Percentiles rank a stretch among this genome's conserved stretches.
phyloP scores from a whole-genome alignment of 2,113 vertebrate species.

The Thunnus maccoyii region DNA sequence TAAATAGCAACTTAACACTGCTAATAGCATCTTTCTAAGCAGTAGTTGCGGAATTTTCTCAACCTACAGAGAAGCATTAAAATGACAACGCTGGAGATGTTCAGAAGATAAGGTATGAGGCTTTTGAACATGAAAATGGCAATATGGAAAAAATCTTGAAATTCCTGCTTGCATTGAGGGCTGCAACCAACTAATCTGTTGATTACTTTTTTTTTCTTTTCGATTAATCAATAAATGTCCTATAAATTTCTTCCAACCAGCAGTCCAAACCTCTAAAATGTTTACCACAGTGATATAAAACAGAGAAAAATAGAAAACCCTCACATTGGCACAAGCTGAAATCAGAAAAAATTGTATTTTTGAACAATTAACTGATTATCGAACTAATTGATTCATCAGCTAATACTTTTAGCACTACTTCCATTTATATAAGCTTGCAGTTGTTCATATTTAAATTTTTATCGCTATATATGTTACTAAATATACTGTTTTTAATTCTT shows the following conservation, averaged over 20 bases:
- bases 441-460: neutral
- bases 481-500: neutral
- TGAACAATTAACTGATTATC: neutral
- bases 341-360: too few species aligned
- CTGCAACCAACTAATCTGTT: neutral
- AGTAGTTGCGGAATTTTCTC: conserved; percentile 11
- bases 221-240: too few species aligned
- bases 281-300: too few species aligned
- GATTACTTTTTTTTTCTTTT: too few species aligned
- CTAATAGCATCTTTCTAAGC: neutral
- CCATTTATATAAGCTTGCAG: neutral
- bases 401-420: neutral
- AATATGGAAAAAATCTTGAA: neutral
- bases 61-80: conserved; percentile 7
- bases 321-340: too few species aligned
- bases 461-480: neutral
- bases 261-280: too few species aligned
- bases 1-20: conserved; percentile 14
- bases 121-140: neutral
- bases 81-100: neutral
- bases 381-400: neutral
- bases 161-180: neutral
- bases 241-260: too few species aligned
- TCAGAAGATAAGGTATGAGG: neutral
- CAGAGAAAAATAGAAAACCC: too few species aligned